These are phyloP conservation scores for Rhadina sibilatrix DNA, from an alignment of 2,113 vertebrate genomes.

Conservation along the genomic window DNA sequence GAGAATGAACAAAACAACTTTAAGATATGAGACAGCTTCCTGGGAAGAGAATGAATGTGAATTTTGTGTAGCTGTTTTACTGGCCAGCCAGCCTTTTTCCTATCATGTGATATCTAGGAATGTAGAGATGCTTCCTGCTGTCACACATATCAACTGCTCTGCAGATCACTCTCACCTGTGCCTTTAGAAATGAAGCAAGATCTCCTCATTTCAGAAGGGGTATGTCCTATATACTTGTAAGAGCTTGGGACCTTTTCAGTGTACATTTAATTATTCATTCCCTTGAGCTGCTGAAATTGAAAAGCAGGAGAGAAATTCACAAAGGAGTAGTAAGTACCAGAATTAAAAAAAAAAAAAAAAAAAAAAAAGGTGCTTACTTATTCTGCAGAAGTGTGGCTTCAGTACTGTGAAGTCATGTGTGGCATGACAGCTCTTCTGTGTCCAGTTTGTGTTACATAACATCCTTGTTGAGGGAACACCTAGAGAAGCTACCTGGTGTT, in stretches of 20 bases:
- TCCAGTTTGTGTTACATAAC: not conserved
- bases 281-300: not conserved
- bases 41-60: not conserved
- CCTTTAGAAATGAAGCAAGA: not conserved
- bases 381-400: not conserved
- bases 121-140: not conserved
- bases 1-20: not conserved
- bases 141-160: not conserved
- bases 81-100: not conserved
- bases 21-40: slow-evolving; percentile 2
- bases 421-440: not conserved
- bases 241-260: not conserved
- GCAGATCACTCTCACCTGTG: not conserved
- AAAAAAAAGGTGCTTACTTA: not conserved
- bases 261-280: not conserved
- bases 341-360: not conserved
- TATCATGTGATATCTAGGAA: not conserved
- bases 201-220: not conserved
- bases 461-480: not conserved
- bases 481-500: not conserved
- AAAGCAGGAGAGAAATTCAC: not conserved
- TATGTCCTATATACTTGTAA: not conserved
- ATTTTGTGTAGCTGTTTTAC: not conserved
- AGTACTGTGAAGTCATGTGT: not conserved
- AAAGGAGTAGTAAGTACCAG: not conserved